Evolutionary conservation across 2,113 vertebrate genomes (phyloP).

Genomic region (Donacobius atricapilla): DNA sequence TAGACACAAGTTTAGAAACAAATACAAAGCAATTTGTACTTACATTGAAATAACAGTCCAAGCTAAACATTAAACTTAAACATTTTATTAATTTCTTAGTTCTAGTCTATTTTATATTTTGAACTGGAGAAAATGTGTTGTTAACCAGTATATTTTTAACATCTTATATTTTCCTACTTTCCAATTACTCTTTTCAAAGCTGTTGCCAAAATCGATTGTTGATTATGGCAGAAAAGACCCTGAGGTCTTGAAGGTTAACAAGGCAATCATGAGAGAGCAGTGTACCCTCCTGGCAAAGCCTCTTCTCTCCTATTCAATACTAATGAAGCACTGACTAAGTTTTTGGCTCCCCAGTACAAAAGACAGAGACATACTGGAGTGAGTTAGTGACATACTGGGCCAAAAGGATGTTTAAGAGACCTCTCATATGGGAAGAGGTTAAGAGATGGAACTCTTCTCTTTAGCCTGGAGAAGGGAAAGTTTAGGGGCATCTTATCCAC

Average conservation of each 20-base stretch:
- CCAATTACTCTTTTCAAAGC: not conserved
- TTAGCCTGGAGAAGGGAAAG: not conserved
- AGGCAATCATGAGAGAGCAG: not conserved
- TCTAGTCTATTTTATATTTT: not conserved
- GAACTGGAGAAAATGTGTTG: not conserved
- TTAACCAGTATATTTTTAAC: not conserved
- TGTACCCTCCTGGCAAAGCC: not conserved
- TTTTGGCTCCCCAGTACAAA: not conserved
- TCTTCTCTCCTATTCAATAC: not conserved
- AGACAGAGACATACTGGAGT: not conserved
- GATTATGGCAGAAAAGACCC: not conserved
- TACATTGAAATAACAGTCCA: not conserved
- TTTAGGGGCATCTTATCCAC: not conserved
- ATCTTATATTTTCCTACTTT: not conserved
- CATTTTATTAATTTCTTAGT: not conserved
- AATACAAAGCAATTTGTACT: not conserved
- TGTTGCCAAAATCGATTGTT: not conserved
- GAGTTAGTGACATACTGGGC: not conserved
- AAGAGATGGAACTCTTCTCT: not conserved
- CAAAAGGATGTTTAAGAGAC: not conserved
- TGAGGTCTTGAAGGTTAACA: not conserved
- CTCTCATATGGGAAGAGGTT: not conserved
- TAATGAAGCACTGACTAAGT: not conserved
- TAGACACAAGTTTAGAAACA: not conserved
- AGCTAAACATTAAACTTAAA: not conserved